phyloP scores from a whole-genome alignment of 2,888 invertebrate species.

The Polyommatus icarus region DNA sequence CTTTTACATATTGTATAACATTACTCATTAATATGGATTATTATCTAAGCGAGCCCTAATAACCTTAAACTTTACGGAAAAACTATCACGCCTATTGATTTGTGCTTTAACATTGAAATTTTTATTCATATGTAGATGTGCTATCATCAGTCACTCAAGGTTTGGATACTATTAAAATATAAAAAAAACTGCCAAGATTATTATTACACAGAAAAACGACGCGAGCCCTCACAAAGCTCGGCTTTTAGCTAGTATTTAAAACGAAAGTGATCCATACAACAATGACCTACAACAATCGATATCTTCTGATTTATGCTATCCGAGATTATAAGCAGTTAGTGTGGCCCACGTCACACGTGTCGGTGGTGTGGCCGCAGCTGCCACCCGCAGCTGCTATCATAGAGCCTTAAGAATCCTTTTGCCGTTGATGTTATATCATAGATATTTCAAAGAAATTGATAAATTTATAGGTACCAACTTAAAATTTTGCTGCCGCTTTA shows the following conservation, averaged over 20 bases:
- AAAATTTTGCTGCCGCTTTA: neutral
- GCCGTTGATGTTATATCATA: neutral
- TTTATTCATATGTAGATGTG: too few species aligned
- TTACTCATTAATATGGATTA: too few species aligned
- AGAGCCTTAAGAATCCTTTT: constrained; percentile 18
- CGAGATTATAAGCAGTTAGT: neutral
- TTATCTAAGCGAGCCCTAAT: too few species aligned
- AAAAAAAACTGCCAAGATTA: too few species aligned
- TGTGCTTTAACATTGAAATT: too few species aligned
- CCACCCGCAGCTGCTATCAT: neutral
- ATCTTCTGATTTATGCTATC: neutral
- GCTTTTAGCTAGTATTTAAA: neutral
- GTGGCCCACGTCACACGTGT: constrained; percentile 4
- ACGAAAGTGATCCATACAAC: neutral
- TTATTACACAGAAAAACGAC: too few species aligned
- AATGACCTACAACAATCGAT: constrained; percentile 8
- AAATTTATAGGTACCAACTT: neutral
- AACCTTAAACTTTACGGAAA: too few species aligned
- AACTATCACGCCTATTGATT: too few species aligned
- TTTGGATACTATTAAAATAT: too few species aligned
- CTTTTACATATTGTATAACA: too few species aligned
- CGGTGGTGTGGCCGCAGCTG: neutral
- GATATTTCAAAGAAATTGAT: constrained; percentile 2
- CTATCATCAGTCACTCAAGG: too few species aligned
- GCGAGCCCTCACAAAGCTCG: too few species aligned